Base-by-base conservation (phyloP, 2,888 invertebrate genomes). In the Apotomis betuletana region DNA sequence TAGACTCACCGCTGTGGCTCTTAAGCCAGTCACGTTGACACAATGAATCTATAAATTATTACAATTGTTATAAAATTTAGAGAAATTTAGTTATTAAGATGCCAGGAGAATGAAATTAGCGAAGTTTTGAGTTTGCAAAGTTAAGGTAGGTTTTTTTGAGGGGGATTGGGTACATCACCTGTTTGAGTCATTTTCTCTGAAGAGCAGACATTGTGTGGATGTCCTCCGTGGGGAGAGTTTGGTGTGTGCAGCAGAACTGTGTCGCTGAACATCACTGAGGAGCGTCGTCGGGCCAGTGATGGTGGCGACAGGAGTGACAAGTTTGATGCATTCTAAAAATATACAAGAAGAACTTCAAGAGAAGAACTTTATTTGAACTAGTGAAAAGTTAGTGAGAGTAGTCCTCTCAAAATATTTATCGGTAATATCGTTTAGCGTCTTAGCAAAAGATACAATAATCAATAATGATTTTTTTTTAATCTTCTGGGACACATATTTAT, bases 161-260 rank as follows among this genome's bases (percentile, higher is more conserved):
- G 3, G 10, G 5, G 44, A 5, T 44, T 5, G 49, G 49, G 0
- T 74, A 70, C 46, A 76, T 85, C 90, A 94, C 95, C 95, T 77
- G 97, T 97, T 91, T 97, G 97, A 4, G 97, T 97, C 95, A 97
- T 97, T 88, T 97, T 97, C 86, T 97, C 97, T 57, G 96, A 97
- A 65, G 96, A 97, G 87, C 96, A 97, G 51, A 97, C 95, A 73
- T 93, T 93, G 75, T 91, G 90, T 0, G 91, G 91, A 74, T 90
- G 90, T 0, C 85, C 87, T 4, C 84, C 79, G 72, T 87, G 88
- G 70, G 85, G 88, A 15, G 87, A 83, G 74, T 83, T 90, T 3
- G 90, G 89, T 0, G 87, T 82, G 83, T 97, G 97, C 49, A 97
- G 94, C 55, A 97, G 92, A 12, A 97, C 96, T 51, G 97, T 96